phyloP scores from a whole-genome alignment of 2,888 invertebrate species.

The Rhogogaster chlorosoma region DNA sequence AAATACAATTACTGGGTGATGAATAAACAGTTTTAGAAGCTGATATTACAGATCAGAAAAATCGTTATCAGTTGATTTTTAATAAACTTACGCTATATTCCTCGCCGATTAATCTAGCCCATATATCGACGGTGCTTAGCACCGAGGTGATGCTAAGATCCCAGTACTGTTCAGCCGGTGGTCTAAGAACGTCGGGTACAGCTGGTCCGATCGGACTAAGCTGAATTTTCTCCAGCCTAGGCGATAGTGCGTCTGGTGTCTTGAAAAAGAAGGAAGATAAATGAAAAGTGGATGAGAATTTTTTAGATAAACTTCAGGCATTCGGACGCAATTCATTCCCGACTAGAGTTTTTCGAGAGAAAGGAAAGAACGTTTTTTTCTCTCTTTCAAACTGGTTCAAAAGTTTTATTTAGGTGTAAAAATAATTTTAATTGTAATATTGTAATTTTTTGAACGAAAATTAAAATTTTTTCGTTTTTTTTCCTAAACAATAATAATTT shows the following conservation, averaged over 20 bases:
- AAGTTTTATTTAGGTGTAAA: too few relatives aligned
- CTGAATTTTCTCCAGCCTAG: constrained; percentile 57
- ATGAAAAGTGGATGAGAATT: not conserved
- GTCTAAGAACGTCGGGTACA: constrained; percentile 62
- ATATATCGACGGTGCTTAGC: constrained; percentile 83
- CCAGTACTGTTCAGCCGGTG: constrained; percentile 79
- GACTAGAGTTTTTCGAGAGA: too few relatives aligned
- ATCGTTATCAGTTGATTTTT: too few relatives aligned
- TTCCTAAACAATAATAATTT: too few relatives aligned
- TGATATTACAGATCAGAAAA: too few relatives aligned
- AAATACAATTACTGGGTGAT: not conserved
- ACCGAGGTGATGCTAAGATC: constrained; percentile 83
- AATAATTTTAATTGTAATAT: too few relatives aligned
- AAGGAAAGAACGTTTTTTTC: too few relatives aligned
- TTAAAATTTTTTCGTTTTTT: too few relatives aligned
- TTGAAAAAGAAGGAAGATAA: not conserved
- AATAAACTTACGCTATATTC: constrained; percentile 81
- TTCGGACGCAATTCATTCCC: too few relatives aligned
- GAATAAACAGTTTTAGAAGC: not conserved
- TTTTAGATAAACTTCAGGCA: too few relatives aligned
- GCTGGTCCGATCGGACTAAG: constrained; percentile 60
- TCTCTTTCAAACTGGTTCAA: too few relatives aligned
- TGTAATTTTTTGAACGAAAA: too few relatives aligned
- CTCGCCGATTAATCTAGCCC: constrained; percentile 84
- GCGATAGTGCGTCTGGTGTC: not conserved